These are phyloP conservation scores for Corbicula japonica DNA, from an alignment of 2,888 invertebrate genomes.

Conservation along the genomic window DNA sequence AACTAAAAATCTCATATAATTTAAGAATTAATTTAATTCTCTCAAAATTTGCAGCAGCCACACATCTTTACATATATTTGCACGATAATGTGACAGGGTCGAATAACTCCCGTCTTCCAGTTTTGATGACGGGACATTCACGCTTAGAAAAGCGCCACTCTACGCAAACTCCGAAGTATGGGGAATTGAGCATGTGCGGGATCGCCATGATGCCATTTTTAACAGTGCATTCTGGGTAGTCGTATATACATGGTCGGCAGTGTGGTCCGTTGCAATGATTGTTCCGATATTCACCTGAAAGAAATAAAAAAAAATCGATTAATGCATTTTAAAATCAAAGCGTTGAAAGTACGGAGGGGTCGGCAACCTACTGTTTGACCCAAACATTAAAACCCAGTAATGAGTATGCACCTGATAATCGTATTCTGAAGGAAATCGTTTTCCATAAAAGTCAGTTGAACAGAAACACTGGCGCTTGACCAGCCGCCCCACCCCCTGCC, in stretches of 20 bases:
- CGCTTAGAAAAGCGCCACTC: slow-evolving; percentile 9
- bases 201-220: slow-evolving; percentile 8
- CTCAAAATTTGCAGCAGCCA: no score
- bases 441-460: no score
- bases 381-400: neutral
- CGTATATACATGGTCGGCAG: slow-evolving; percentile 10
- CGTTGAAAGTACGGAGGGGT: neutral
- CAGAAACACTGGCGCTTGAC: no score
- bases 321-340: neutral
- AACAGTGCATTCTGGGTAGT: slow-evolving; percentile 1
- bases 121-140: neutral
- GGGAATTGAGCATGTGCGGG: slow-evolving; percentile 12
- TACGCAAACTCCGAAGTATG: slow-evolving; percentile 1
- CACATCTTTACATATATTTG: no score
- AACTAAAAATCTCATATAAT: no score
- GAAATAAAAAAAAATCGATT: neutral
- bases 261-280: slow-evolving; percentile 29
- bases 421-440: no score
- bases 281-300: slow-evolving; percentile 20
- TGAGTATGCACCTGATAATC: no score
- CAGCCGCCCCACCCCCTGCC: no score
- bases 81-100: neutral
- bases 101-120: slow-evolving; percentile 12
- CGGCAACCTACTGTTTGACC: neutral
- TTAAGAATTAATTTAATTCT: no score